A percentile compares a stretch with the other conserved stretches of the same genome.
Evolutionary conservation across 2,113 vertebrate genomes (phyloP).

Genomic region (Gadus chalcogrammus): DNA sequence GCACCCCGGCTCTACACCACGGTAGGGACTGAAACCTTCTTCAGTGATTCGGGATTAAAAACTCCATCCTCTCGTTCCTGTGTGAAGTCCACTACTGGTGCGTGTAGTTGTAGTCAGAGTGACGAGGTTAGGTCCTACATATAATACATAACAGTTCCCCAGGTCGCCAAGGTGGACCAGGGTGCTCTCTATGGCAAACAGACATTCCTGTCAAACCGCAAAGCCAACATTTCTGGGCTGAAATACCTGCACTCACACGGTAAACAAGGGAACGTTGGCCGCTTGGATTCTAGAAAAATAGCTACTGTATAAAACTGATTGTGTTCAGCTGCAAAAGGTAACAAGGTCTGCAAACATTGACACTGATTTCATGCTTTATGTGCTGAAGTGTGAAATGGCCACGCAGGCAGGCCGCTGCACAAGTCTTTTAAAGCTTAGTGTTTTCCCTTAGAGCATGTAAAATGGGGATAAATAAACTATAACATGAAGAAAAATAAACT

Average conservation of each 20-base stretch:
- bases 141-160: constrained; percentile 5
- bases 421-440: no score
- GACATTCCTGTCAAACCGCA: background rate
- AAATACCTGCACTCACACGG: constrained; percentile 20
- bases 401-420: background rate
- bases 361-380: background rate
- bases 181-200: constrained; percentile 7
- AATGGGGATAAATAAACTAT: no score
- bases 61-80: no score
- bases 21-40: background rate
- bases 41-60: background rate
- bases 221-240: constrained; percentile 40
- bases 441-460: no score
- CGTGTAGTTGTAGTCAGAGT: background rate
- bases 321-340: background rate
- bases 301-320: constrained; percentile 27
- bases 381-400: background rate
- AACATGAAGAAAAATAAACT: background rate
- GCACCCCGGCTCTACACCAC: background rate
- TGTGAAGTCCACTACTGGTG: no score
- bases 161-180: background rate
- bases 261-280: background rate
- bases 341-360: constrained; percentile 11
- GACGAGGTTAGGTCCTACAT: constrained; percentile 6
- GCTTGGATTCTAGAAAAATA: constrained; percentile 25